phyloP scores from a whole-genome alignment of 2,888 invertebrate species.

The Idaea dimidiata region DNA sequence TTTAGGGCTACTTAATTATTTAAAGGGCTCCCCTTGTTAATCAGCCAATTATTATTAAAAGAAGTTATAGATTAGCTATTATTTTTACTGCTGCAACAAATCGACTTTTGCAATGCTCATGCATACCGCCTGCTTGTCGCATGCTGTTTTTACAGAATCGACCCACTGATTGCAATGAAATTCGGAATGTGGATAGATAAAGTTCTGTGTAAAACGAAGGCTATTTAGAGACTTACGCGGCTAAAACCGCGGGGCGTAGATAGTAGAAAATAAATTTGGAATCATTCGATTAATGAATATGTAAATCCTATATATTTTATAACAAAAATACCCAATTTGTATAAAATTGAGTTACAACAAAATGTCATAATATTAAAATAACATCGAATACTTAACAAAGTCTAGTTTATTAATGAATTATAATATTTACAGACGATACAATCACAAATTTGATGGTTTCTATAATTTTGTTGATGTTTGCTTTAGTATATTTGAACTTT shows the following conservation, averaged over 20 bases:
- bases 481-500: neutral
- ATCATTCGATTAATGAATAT: slow-evolving; percentile 21
- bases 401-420: slow-evolving; percentile 6
- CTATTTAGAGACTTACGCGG: neutral
- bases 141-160: too few relatives aligned
- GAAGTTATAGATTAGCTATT: too few relatives aligned
- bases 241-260: slow-evolving; percentile 12
- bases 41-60: too few relatives aligned
- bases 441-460: slow-evolving; percentile 13
- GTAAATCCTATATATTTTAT: slow-evolving; percentile 22
- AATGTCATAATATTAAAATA: slow-evolving; percentile 16
- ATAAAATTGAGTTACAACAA: slow-evolving; percentile 26
- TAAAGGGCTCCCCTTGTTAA: too few relatives aligned
- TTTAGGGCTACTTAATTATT: too few relatives aligned
- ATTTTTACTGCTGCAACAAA: too few relatives aligned
- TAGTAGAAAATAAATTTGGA: slow-evolving; percentile 16
- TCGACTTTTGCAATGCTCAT: too few relatives aligned
- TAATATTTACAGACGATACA: slow-evolving; percentile 5
- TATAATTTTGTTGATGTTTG: slow-evolving; percentile 8
- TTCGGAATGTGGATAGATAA: neutral
- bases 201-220: too few relatives aligned
- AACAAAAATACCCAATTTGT: slow-evolving; percentile 17
- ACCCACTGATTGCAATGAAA: slow-evolving; percentile 16
- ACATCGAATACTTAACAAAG: slow-evolving; percentile 4
- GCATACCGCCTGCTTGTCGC: too few relatives aligned